These are phyloP conservation scores for Clanis bilineata DNA, from an alignment of 2,888 invertebrate species.

Conservation along the genomic window DNA sequence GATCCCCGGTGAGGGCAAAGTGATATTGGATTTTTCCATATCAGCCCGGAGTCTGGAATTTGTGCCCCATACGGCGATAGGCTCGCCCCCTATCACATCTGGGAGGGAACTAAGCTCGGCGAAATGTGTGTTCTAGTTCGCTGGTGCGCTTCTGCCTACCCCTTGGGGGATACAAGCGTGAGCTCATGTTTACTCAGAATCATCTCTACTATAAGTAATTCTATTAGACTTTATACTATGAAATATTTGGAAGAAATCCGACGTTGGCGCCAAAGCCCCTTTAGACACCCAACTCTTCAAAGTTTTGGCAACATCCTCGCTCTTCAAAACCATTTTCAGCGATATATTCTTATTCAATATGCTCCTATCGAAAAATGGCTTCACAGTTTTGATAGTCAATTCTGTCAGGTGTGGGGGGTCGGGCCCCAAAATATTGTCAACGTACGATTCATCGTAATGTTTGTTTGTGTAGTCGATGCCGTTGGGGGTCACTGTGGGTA, in stretches of 20 bases:
- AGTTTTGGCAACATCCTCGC: constrained; percentile 50
- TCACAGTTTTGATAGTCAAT: constrained; percentile 43
- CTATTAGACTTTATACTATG: constrained; percentile 56
- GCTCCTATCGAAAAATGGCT: constrained; percentile 45
- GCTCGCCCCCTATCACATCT: no score
- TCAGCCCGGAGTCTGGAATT: no score
- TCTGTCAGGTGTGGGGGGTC: constrained; percentile 58
- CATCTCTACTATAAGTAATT: constrained; percentile 37
- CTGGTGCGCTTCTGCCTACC: no score
- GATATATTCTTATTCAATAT: constrained; percentile 51
- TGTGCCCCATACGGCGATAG: no score
- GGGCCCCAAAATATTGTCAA: constrained; percentile 55
- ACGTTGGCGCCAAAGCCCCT: constrained; percentile 52
- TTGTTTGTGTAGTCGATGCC: constrained; percentile 66
- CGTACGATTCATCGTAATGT: constrained; percentile 49
- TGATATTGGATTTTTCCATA: no score
- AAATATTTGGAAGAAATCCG: constrained; percentile 56
- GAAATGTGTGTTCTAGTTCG: no score
- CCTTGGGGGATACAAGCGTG: not conserved
- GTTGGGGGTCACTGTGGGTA: constrained; percentile 42
- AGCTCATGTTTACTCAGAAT: constrained; percentile 33
- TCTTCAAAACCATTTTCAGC: constrained; percentile 47
- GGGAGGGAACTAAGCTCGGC: no score
- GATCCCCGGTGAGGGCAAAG: no score
- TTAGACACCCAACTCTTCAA: constrained; percentile 50